Evolutionary conservation across 2,797 vertebrate genomes (phyloP).

Genomic region (Anguilla pacifica): DNA sequence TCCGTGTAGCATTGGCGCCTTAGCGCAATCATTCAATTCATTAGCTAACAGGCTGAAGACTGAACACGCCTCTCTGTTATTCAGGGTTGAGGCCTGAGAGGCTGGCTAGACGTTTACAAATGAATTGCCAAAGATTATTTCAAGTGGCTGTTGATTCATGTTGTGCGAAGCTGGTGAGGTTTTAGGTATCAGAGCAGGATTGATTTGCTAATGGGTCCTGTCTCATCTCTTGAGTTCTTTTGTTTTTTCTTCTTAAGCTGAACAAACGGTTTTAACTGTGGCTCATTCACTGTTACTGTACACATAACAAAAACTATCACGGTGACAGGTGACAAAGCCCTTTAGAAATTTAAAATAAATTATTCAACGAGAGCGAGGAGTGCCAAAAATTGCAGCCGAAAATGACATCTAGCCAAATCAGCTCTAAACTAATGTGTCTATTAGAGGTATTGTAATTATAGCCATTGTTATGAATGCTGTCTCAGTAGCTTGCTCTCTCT

Average conservation of each 20-base stretch:
- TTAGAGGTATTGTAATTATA: neutral
- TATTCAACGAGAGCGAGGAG: neutral
- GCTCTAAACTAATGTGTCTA: neutral
- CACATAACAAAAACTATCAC: neutral
- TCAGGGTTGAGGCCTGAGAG: constrained; percentile 11
- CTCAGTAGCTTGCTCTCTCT: neutral
- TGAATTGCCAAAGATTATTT: constrained; percentile 51
- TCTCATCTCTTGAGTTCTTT: neutral
- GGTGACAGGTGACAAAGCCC: neutral
- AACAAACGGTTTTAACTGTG: neutral
- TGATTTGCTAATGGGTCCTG: neutral
- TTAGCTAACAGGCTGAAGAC: constrained; percentile 67
- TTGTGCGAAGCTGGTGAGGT: constrained; percentile 3
- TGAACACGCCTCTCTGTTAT: constrained; percentile 35
- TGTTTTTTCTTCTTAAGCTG: neutral
- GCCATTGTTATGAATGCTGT: neutral
- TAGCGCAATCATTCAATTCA: constrained; percentile 57
- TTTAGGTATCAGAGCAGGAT: constrained; percentile 9
- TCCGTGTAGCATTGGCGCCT: constrained; percentile 51
- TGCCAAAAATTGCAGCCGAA: neutral
- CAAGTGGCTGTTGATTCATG: constrained; percentile 18
- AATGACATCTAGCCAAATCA: neutral
- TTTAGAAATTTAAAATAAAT: neutral
- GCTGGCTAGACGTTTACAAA: constrained; percentile 55
- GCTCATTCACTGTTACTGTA: neutral